Percentiles rank a stretch among this genome's conserved stretches.
These are phyloP conservation scores for Macaca mulatta DNA, from an alignment of 2,113 vertebrate species.

Conservation along the genomic window DNA sequence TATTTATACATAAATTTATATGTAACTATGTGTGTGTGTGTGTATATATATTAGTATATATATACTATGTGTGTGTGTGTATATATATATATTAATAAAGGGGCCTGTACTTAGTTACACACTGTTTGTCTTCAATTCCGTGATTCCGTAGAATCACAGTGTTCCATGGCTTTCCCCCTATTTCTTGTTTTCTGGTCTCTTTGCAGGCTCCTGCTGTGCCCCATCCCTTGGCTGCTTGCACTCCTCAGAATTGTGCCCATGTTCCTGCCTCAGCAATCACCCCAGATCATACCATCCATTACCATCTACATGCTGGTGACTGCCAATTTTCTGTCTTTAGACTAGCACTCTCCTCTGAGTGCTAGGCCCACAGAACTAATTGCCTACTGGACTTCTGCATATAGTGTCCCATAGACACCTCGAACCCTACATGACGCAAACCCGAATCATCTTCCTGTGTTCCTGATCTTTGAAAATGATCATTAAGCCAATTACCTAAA, in stretches of 20 bases:
- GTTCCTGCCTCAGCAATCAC: not conserved
- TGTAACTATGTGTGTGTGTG: too few species aligned
- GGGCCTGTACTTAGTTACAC: not conserved
- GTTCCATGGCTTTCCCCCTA: not conserved
- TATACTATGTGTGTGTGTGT: too few species aligned
- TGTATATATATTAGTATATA: too few species aligned
- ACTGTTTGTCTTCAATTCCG: not conserved
- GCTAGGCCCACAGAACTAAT: not conserved
- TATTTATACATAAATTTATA: too few species aligned
- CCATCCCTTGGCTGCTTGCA: not conserved
- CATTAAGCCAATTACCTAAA: not conserved
- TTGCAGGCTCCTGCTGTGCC: not conserved
- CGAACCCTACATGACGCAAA: not conserved
- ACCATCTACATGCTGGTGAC: too few species aligned
- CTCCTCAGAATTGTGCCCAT: not conserved
- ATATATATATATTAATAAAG: not conserved
- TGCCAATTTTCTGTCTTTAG: not conserved
- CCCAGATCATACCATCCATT: not conserved
- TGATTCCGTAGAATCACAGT: not conserved
- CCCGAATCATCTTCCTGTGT: not conserved
- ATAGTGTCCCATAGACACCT: not conserved
- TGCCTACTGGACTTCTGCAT: not conserved
- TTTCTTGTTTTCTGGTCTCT: not conserved
- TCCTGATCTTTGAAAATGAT: not conserved
- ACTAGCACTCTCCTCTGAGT: not conserved